These are phyloP conservation scores for Megaleporinus macrocephalus DNA, from an alignment of 2,113 vertebrate genomes.

Conservation along the genomic window DNA sequence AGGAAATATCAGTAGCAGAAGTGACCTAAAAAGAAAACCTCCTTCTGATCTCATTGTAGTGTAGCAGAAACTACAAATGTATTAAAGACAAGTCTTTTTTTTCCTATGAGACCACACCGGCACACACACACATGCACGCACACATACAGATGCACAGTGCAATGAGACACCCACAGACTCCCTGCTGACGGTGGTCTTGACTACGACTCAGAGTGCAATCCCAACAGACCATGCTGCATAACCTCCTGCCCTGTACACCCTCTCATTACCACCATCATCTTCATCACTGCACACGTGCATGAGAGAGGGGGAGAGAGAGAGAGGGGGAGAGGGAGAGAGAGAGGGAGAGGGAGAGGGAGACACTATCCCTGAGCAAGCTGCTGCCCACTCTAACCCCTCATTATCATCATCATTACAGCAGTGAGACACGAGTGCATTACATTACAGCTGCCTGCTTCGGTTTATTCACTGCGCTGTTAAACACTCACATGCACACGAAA, in stretches of 20 bases:
- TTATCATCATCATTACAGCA: conserved; percentile 33
- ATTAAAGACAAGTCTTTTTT: too few species aligned
- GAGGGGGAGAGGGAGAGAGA: neutral
- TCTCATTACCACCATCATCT: conserved; percentile 36
- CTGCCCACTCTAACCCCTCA: conserved; percentile 21
- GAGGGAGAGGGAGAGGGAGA: neutral
- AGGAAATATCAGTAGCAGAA: too few species aligned
- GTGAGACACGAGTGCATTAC: neutral
- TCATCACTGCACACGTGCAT: conserved; percentile 1
- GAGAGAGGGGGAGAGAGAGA: neutral
- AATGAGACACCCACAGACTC: conserved; percentile 52
- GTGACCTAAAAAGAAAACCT: too few species aligned
- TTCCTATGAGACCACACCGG: neutral
- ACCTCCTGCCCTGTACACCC: conserved; percentile 34
- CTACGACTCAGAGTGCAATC: conserved; percentile 39
- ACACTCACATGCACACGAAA: neutral
- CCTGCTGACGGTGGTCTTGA: conserved; percentile 42
- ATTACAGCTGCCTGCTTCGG: neutral
- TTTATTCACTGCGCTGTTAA: neutral
- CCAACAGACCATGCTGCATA: conserved; percentile 43
- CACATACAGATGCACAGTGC: conserved; percentile 41
- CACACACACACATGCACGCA: conserved; percentile 1
- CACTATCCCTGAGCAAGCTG: neutral
- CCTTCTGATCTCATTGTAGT: too few species aligned
- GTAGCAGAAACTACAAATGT: too few species aligned